Conservation (phyloP, 2,797 vertebrate species). For the Ptychadena robeensis region DNA sequence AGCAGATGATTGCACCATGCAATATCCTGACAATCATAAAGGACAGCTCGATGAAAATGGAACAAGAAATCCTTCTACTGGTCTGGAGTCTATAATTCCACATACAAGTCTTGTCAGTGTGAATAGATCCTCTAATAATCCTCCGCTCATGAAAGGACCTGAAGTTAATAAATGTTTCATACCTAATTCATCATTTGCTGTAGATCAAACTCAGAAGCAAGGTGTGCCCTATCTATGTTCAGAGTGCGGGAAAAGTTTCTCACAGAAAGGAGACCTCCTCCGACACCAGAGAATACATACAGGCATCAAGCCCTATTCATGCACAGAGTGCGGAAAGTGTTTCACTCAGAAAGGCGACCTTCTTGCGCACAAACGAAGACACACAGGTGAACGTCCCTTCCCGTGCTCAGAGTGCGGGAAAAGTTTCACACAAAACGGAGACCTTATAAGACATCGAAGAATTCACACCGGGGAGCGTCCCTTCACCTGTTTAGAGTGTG, state of each 20-base stretch:
- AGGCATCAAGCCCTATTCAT: no score
- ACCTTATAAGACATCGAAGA: constrained; percentile 68
- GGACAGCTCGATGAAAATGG: no score
- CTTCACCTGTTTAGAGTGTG: constrained; percentile 67
- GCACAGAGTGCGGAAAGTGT: no score
- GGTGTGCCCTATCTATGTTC: neutral
- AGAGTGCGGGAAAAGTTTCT: neutral
- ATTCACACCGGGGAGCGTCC: constrained; percentile 71
- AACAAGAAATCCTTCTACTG: no score
- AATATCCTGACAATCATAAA: no score
- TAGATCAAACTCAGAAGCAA: neutral
- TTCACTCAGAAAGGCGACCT: neutral
- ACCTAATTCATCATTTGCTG: neutral
- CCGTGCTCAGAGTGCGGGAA: constrained; percentile 66
- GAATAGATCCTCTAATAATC: no score
- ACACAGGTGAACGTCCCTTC: neutral
- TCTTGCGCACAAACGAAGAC: neutral
- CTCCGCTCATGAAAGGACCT: no score
- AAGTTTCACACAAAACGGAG: constrained; percentile 68
- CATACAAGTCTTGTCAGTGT: no score
- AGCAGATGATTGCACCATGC: no score
- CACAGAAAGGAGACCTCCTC: no score
- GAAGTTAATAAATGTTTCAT: neutral
- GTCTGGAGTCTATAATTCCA: no score
- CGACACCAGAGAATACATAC: no score